Percentiles rank a stretch among this genome's conserved stretches.
phyloP scores from a whole-genome alignment of 2,888 invertebrate species.

The Penaeus monodon region DNA sequence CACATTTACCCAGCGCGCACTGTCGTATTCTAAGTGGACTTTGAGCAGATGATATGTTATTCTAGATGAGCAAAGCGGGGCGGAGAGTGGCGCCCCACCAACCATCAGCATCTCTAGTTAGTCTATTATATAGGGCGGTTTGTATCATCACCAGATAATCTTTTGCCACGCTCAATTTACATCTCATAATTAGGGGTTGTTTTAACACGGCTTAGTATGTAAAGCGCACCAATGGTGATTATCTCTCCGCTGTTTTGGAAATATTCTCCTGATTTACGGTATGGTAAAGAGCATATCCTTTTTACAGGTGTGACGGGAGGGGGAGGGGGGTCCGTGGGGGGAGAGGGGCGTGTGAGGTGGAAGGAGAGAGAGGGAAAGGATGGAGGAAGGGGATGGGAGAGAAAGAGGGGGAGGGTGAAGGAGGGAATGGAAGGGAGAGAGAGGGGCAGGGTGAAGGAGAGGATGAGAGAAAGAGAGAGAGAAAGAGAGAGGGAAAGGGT shows the following conservation, averaged over 20 bases:
- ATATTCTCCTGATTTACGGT: constrained; percentile 15
- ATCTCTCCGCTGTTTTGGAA: constrained; percentile 27
- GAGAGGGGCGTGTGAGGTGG: not conserved
- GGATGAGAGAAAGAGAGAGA: constrained; percentile 3
- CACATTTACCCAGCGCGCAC: constrained; percentile 56
- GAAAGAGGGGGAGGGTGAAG: not conserved
- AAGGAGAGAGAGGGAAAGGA: not conserved
- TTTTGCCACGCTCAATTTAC: not conserved
- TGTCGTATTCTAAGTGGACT: constrained; percentile 61
- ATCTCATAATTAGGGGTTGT: not conserved
- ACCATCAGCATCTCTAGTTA: not conserved
- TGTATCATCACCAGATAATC: constrained; percentile 11
- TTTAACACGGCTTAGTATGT: constrained; percentile 35
- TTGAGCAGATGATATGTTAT: constrained; percentile 63
- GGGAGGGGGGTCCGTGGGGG: not conserved
- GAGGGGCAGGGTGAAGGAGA: not conserved
- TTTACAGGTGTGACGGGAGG: constrained; percentile 8
- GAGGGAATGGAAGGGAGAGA: not conserved
- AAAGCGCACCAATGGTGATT: constrained; percentile 27
- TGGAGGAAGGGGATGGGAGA: constrained; percentile 3
- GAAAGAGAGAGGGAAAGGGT: constrained; percentile 8
- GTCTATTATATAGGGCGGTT: constrained; percentile 13
- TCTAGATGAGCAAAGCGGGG: constrained; percentile 41
- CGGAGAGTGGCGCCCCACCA: not conserved
- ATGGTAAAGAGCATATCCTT: constrained; percentile 30